Base-by-base conservation (phyloP, 2,888 invertebrate species). In the Apodemia zela region DNA sequence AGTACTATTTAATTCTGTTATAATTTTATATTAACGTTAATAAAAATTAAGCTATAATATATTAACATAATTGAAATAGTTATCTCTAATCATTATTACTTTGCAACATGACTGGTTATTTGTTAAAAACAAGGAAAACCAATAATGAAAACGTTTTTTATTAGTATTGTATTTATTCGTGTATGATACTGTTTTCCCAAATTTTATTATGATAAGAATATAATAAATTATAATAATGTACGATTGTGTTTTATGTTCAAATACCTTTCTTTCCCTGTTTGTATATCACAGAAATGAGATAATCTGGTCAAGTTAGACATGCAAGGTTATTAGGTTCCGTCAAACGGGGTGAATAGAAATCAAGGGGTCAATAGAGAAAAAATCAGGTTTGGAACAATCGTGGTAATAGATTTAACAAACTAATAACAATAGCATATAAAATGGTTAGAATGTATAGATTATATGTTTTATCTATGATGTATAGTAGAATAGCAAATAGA, bases 111-210 rank as follows among this genome's bases (percentile, higher is more conserved):
- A 54, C 54, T 54, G 54, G 54, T 54, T 51, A 51, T 51, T 54
- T 54, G 54, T 54, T 54, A 25, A 54, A 54, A 54, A 54, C 54
- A 54, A 54, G 54, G 21, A 25, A 54, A 54, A 63, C 75, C 75
- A 80, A 81, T 81, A 80, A 79, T 68, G 69, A 63, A 67, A 66
- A 69, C 66, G 65, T 70, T 78, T 75, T 82, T 84, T 74, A 85
- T 82, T 89, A 87, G 85, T 85, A 88, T 85, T 89, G 90, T 90
- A 89, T 91, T 91, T 91, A 91, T 89, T 89, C 86, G 80, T 91
- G 90, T 91, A 91, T 89, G 80, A 90, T 89, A 90, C 85, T 85
- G 88, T 90, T 91, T 89, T 85, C 84, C 87, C 88, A 85, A 90
- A 89, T 84, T 89, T 85, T 88, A 89, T 87, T 85, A 86, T 86